Evolutionary conservation across 2,888 invertebrate genomes (phyloP), one percentile per base, ranked within the genome.

Genomic region (Glomeris marginata): DNA sequence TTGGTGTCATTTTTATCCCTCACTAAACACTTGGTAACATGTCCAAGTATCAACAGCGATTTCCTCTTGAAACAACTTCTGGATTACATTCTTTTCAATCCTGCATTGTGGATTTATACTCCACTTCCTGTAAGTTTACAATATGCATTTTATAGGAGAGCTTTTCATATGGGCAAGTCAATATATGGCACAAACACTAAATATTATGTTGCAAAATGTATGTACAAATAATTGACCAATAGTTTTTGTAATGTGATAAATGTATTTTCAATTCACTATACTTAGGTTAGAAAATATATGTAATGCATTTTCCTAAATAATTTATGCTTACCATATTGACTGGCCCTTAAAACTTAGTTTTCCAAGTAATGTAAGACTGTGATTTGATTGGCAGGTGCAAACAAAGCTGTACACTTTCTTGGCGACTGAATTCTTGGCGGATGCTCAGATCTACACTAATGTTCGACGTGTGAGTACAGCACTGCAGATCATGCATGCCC

Each of bases 41-140:
- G 88, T 70, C 78, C 88, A 62, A 87, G 86, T 67, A 84, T 86
- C 60, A 91, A 90, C 69, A 87, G 88, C 59, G 91, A 91, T 70
- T 73, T 91, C 58, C 75, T 91, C 47, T 70, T 91, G 47, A 90
- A 90, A 72, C 90, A 91, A 84, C 79, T 99, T 61, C 77, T 98
- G 75, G 98, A 99, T 73, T 94, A 97, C 74, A 85, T 98, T 53
- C 80, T 99, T 58, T 98, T 99, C 78, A 98, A 98, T 76, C 97
- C 98, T 8, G 90, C 92, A 33, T 75, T 99, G 55, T 99, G 98
- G 98, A 95, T 98, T 63, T 90, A 97, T 72, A 91, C 97, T 11
- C 87, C 92, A 46, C 87, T 95, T 34, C 82, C 86, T 57, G 97
- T 97, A 55, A 52, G 56, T 57, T 28, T 28, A 28, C 8, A 28